phyloP scores from a whole-genome alignment of 2,113 vertebrate species.

The Elachura formosa region DNA sequence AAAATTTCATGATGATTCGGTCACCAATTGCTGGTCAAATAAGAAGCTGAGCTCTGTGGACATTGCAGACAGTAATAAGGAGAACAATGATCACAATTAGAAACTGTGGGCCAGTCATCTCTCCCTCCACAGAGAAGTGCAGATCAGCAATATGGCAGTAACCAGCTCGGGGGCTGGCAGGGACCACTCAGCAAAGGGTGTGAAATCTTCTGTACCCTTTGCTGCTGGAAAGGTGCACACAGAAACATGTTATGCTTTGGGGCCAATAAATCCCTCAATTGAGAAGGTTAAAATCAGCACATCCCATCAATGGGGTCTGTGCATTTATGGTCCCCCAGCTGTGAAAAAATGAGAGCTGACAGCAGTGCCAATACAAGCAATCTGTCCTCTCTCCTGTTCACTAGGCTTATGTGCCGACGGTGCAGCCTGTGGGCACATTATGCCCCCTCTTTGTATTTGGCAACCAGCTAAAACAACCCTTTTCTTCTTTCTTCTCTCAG shows the following conservation, averaged over 20 bases:
- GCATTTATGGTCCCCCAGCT: constrained; percentile 39
- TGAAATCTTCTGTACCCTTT: neutral
- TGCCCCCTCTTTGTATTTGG: neutral
- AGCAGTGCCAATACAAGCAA: constrained; percentile 20
- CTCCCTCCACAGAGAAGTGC: neutral
- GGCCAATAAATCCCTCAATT: neutral
- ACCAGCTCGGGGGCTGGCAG: neutral
- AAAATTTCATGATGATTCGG: neutral
- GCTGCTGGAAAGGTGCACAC: neutral
- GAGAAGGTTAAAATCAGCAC: constrained; percentile 45
- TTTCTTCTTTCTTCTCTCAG: neutral
- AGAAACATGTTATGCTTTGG: neutral
- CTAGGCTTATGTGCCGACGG: neutral
- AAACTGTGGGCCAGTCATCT: neutral
- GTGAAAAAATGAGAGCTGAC: constrained; percentile 58
- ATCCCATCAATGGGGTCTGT: neutral
- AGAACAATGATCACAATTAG: neutral
- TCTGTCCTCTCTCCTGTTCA: neutral
- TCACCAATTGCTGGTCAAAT: neutral
- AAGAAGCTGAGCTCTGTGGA: neutral
- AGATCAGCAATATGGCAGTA: neutral
- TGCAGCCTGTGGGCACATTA: neutral
- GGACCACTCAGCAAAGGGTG: neutral
- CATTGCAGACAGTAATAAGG: neutral
- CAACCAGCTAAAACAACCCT: neutral